Percentiles rank a stretch among this genome's conserved stretches.
Conservation (phyloP, 92 coral and sea anemone genomes). For the Actinostola sp. region DNA sequence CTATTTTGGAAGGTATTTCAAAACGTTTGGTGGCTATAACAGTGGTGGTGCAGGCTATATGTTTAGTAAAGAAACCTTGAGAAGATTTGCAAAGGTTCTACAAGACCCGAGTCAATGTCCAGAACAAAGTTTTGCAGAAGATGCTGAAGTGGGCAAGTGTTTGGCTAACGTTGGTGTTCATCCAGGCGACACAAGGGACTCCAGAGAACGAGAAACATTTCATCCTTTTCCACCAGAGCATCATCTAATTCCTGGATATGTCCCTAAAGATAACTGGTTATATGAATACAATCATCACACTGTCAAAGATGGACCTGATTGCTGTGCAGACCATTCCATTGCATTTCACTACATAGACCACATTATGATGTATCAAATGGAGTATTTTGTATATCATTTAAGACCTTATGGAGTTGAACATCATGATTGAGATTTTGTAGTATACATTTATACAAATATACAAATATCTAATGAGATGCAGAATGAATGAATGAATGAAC, state of each 20-base stretch:
- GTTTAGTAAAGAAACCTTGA: slow-evolving; percentile 82
- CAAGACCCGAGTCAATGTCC: slow-evolving; percentile 71
- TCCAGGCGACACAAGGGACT: slow-evolving; percentile 81
- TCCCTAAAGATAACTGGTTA: slow-evolving; percentile 80
- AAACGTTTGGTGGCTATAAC: slow-evolving; percentile 82
- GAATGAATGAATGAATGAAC: too few relatives aligned
- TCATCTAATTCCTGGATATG: slow-evolving; percentile 82
- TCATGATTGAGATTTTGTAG: too few relatives aligned
- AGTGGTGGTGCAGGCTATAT: slow-evolving; percentile 99
- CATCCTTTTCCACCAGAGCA: slow-evolving; percentile 97
- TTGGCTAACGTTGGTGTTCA: slow-evolving; percentile 68
- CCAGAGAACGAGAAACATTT: slow-evolving; percentile 79
- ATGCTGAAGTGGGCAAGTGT: slow-evolving; percentile 88
- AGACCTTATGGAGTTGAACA: slow-evolving; percentile 63
- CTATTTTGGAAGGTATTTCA: slow-evolving; percentile 83
- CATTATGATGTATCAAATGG: slow-evolving; percentile 89
- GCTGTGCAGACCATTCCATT: slow-evolving; percentile 92
- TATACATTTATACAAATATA: too few relatives aligned
- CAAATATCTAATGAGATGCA: too few relatives aligned
- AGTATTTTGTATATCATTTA: slow-evolving; percentile 84
- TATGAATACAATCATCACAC: slow-evolving; percentile 69
- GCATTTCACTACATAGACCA: slow-evolving; percentile 89
- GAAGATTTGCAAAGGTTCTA: slow-evolving; percentile 73
- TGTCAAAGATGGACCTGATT: slow-evolving; percentile 89
- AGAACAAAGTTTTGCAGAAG: slow-evolving; percentile 77